Conservation (phyloP, 2,888 invertebrate genomes). For the Tetheella fluctuosa region DNA sequence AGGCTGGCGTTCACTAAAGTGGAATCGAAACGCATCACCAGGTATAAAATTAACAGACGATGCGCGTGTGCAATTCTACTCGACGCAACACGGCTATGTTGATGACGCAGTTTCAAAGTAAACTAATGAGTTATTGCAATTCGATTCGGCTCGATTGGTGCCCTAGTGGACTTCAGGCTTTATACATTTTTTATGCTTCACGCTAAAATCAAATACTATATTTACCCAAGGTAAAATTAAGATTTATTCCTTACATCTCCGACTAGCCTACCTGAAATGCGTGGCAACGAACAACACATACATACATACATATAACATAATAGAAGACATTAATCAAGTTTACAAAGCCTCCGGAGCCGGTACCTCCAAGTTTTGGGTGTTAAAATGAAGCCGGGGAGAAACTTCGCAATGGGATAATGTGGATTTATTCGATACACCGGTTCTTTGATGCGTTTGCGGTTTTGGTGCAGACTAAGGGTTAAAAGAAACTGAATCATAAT, state of each 20-base stretch:
- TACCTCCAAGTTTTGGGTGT: conserved; percentile 27
- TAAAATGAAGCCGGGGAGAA: conserved; percentile 25
- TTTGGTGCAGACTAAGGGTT: not conserved
- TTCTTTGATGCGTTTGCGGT: not conserved
- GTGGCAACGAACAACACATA: not conserved
- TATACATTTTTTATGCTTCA: too few relatives aligned
- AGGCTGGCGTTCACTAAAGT: too few relatives aligned
- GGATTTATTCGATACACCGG: conserved; percentile 27
- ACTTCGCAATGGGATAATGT: conserved; percentile 25
- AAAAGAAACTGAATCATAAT: too few relatives aligned
- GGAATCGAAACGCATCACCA: too few relatives aligned
- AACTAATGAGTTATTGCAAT: too few relatives aligned
- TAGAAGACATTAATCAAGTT: conserved; percentile 33
- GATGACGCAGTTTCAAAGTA: too few relatives aligned
- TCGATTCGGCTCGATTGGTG: too few relatives aligned
- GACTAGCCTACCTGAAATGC: not conserved
- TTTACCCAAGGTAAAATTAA: not conserved
- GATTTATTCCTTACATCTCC: not conserved
- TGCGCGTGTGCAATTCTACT: too few relatives aligned
- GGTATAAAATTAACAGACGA: too few relatives aligned
- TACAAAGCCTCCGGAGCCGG: conserved; percentile 28
- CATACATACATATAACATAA: conserved; percentile 19
- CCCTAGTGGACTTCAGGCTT: too few relatives aligned
- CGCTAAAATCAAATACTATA: too few relatives aligned
- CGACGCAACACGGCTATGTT: too few relatives aligned